A percentile compares a stretch with the other conserved stretches of the same genome.
phyloP scores from a whole-genome alignment of 2,113 vertebrate genomes.

The Sander vitreus region DNA sequence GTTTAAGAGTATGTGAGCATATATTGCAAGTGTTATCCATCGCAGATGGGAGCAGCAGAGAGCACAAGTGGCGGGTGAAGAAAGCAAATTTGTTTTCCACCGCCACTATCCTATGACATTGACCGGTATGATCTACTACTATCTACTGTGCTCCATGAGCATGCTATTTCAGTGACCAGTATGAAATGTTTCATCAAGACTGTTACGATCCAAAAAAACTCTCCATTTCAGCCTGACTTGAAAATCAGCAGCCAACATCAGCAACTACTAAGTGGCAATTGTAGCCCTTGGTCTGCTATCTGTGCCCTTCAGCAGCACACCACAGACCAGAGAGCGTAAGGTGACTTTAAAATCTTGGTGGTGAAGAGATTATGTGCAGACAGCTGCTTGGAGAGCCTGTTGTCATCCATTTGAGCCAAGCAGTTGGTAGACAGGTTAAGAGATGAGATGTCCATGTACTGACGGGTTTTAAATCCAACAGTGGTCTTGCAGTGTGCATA shows the following conservation, averaged over 20 bases:
- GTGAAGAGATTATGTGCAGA: constrained; percentile 21
- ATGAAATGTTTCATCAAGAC: background rate
- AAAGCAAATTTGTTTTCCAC: constrained; percentile 6
- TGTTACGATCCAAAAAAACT: background rate
- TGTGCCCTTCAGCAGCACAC: constrained; percentile 36
- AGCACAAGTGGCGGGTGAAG: background rate
- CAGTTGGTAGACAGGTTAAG: constrained; percentile 56
- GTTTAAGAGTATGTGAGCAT: constrained; percentile 8
- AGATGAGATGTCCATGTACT: constrained; percentile 58
- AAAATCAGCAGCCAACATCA: constrained; percentile 36
- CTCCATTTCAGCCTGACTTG: constrained; percentile 1
- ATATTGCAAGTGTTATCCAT: constrained; percentile 17
- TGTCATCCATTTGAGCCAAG: constrained; percentile 40
- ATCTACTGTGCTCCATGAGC: background rate
- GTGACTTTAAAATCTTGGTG: constrained; percentile 32
- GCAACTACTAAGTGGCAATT: constrained; percentile 7
- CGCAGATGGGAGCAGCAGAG: background rate
- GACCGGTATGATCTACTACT: background rate
- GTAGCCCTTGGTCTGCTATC: constrained; percentile 23
- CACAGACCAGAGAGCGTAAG: constrained; percentile 15
- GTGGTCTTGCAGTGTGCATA: constrained; percentile 30
- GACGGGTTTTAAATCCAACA: constrained; percentile 40
- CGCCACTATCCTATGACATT: background rate
- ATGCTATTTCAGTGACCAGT: background rate
- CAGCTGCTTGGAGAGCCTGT: constrained; percentile 40